Evolutionary conservation across 2,113 vertebrate genomes (phyloP), one percentile per base, ranked within the genome.

Genomic region (Chitala chitala): DNA sequence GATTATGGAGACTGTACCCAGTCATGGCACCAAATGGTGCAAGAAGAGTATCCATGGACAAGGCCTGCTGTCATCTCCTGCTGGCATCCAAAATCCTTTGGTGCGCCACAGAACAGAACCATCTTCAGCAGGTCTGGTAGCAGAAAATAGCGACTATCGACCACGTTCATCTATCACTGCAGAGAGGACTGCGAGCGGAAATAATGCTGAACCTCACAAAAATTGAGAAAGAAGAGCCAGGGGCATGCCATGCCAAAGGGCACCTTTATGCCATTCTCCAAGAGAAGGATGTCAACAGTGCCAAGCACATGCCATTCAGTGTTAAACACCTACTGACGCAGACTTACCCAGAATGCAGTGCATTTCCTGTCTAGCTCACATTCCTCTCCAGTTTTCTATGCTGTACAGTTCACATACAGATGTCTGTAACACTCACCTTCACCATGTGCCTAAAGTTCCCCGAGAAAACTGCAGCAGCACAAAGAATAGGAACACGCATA

Each of bases 131-230:
- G 15, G n/a, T 51, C 33, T 42, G 48, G 12, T 12, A 44, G 61
- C 13, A 42, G 55, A 65, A 53, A 40, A 66, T 40, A 64, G 48
- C 33, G 5, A 10, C 63, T 46, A 68, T 68, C 36, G 63, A 75
- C 68, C 63, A 75, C 12, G 31, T 24, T 55, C 73, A 68, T 75
- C 64, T 56, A 55, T 75, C 73, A 68, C 63, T 13, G 63, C 26
- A 33, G 44, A 33, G 17, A 20, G 13, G 50, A 20, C 13, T 44
- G 9, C 2, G 13, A 44, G 51, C 33, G 33, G 1, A 8, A 55
- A n/a, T 31, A 55, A 24, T 44, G 63, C 64, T 75, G 73, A 75
- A 65, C 22, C 22, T 31, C 64, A 51, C n/a, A 8, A 33, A 65
- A 65, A 20, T 4, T 13, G 50, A 56, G 59, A 55, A 54, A 22